Evolutionary conservation across 2,888 invertebrate species (phyloP).

Genomic region (Parochlus steinenii): DNA sequence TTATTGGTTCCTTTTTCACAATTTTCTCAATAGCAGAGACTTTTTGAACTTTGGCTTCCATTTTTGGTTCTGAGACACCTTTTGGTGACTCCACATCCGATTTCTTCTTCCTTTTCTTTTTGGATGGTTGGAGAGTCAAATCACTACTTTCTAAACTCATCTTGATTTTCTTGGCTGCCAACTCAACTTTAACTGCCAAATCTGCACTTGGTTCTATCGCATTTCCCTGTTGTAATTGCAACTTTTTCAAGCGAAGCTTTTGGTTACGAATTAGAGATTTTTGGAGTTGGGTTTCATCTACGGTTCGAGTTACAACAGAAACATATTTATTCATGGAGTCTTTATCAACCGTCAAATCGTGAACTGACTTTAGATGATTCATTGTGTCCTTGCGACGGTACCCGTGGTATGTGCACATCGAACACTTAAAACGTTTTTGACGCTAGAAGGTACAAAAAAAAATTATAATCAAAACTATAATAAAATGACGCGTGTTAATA

Average conservation of each 20-base stretch:
- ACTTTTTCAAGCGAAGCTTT: slow-evolving; percentile 9
- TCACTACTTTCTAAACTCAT: neutral
- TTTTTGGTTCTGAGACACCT: slow-evolving; percentile 1
- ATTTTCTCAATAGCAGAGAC: no score
- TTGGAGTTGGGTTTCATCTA: no score
- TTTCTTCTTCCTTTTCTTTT: neutral
- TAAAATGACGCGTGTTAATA: no score
- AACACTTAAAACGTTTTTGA: slow-evolving; percentile 52
- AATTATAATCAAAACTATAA: no score
- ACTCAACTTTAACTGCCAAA: neutral
- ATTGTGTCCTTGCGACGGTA: slow-evolving; percentile 46
- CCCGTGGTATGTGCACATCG: slow-evolving; percentile 51
- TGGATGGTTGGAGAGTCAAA: neutral
- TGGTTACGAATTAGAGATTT: no score
- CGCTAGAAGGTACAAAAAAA: no score
- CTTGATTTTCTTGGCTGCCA: neutral
- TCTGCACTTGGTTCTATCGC: no score
- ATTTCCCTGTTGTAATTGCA: no score
- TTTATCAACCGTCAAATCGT: slow-evolving; percentile 39
- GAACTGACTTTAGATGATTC: slow-evolving; percentile 44
- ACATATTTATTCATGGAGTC: slow-evolving; percentile 22
- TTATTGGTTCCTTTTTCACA: slow-evolving; percentile 4
- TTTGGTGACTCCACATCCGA: neutral
- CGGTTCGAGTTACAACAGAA: slow-evolving; percentile 6
- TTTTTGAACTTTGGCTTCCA: no score